Evolutionary conservation across 1,140 invertebrate species (phyloP).

Genomic region (Epicauta chinensis): DNA sequence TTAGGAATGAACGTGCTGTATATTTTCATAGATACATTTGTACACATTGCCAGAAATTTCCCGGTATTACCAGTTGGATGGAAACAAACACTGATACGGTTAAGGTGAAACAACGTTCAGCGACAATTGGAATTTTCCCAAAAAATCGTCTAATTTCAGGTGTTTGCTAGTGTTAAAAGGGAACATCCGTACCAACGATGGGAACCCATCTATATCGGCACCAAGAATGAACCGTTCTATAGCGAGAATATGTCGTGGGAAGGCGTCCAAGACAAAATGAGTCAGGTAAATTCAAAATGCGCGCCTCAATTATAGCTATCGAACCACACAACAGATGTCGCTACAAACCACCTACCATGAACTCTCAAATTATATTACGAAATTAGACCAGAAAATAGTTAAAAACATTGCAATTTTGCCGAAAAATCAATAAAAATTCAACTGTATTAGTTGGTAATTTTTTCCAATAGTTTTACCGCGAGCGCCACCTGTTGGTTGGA

Average conservation of each 20-base stretch:
- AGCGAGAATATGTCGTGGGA: slow-evolving; percentile 77
- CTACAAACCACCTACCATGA: too few relatives aligned
- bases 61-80: slow-evolving; percentile 65
- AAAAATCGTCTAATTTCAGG: slow-evolving; percentile 42
- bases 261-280: slow-evolving; percentile 79
- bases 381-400: too few relatives aligned
- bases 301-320: too few relatives aligned
- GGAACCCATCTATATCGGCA: slow-evolving; percentile 80
- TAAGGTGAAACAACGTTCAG: neutral
- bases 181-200: slow-evolving; percentile 69
- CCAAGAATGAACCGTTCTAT: slow-evolving; percentile 70
- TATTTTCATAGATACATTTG: slow-evolving; percentile 64
- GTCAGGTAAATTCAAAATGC: slow-evolving; percentile 55
- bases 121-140: neutral
- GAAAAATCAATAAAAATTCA: too few relatives aligned
- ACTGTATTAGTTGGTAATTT: too few relatives aligned
- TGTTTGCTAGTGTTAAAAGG: slow-evolving; percentile 58
- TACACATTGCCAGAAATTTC: slow-evolving; percentile 72
- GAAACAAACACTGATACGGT: slow-evolving; percentile 45
- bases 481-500: too few relatives aligned
- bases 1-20: slow-evolving; percentile 47
- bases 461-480: too few relatives aligned
- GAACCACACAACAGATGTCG: too few relatives aligned
- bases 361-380: too few relatives aligned
- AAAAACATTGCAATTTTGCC: too few relatives aligned